A percentile compares a stretch with the other conserved stretches of the same genome.
These are phyloP conservation scores for Bubalus kerabau DNA, from an alignment of 2,113 vertebrate species.

Conservation along the genomic window DNA sequence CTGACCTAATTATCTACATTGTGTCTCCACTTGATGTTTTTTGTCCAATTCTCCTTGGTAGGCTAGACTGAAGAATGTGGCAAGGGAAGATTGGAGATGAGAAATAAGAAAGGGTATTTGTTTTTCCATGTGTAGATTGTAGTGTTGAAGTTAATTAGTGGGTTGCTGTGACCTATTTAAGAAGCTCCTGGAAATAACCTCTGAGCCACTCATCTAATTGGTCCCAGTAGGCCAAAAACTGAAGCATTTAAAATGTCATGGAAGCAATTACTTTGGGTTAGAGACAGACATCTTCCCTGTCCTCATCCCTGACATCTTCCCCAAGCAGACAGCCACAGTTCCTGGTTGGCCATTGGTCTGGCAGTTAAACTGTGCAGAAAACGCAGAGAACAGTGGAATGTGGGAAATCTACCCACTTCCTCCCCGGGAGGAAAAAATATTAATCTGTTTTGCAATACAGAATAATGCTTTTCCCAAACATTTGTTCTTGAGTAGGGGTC, in stretches of 20 bases:
- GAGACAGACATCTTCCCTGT: neutral
- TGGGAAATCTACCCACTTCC: neutral
- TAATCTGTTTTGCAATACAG: neutral
- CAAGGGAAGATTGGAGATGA: neutral
- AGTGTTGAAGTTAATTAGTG: neutral
- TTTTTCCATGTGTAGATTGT: neutral
- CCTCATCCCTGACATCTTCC: neutral
- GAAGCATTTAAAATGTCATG: neutral
- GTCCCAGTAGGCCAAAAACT: neutral
- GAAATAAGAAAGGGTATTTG: neutral
- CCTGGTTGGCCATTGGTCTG: neutral
- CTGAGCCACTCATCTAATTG: neutral
- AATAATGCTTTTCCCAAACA: neutral
- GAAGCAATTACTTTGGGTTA: neutral
- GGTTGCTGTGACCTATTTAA: neutral
- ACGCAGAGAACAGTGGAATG: neutral
- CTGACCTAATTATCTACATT: neutral
- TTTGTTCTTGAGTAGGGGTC: neutral
- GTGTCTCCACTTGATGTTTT: neutral
- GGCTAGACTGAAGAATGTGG: neutral
- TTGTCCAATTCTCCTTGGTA: neutral
- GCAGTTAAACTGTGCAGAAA: neutral
- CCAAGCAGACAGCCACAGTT: neutral
- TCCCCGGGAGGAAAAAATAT: neutral
- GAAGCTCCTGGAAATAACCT: neutral